Base-by-base conservation (phyloP, 2,888 invertebrate genomes). In the Catocala sponsa region DNA sequence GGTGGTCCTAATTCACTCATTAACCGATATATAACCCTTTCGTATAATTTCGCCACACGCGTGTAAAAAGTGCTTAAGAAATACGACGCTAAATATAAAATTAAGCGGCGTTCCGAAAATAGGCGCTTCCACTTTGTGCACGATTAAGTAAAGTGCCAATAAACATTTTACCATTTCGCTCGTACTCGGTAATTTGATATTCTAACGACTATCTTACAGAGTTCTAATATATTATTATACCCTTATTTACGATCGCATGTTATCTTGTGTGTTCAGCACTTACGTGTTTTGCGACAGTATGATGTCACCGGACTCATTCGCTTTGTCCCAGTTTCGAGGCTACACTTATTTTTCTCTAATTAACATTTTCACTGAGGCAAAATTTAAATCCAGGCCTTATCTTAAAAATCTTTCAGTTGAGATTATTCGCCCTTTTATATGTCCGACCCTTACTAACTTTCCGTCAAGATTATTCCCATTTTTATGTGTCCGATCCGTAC, bases 101-200 rank as follows among this genome's bases (percentile, higher is more conserved):
- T 74, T 68, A 66, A 54, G 64, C 41, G 49, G 41, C 58, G 62
- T 52, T 52, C 62, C 49, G 55, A 59, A 71, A 77, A 74, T 66
- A 63, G 78, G 55, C 56, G 55, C 59, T 68, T 74, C 71, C 78
- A 77, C 63, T 77, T 74, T 71, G 59, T 59, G 75, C 74, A 59
- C 66, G 71, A 75, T 75, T 78, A 77, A 62, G 32, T 74, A 74
- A 68, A 77, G 66, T 74, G 75, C 75, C 78, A 68, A 75, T 78
- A 68, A 78, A 72, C 49, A 68, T 78, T 75, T 69, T 65, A 67
- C 57, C 64, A 72, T 76, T 69, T 61, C 62, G 42, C 60, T 59
- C 50, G 44, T 55, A 59, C 64, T 63, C 52, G 32, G 63, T 67
- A 72, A 76, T 67, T 68, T 68, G 67, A 76, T 76, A 73, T 70